Evolutionary conservation across 1,140 invertebrate species (phyloP), one percentile per base, ranked within the genome.

Genomic region (Eufriesea mexicana): DNA sequence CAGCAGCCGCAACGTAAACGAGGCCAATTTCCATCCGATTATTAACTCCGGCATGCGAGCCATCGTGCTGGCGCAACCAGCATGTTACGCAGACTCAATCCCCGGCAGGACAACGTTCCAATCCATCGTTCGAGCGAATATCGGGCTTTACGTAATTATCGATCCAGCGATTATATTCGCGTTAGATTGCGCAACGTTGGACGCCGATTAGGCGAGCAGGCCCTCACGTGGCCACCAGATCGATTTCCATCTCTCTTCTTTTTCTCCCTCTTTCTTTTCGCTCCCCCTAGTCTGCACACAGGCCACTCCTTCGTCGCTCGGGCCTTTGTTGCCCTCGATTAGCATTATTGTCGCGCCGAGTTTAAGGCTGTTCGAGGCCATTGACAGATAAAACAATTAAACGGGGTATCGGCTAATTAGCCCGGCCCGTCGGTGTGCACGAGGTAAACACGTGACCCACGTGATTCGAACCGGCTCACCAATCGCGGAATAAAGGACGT

Each of bases 101-200:
- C 45, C 57, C 28, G 23, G 18, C 45, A 45, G 14, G 25, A 16
- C 57, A 75, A 28, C 12, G 59, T 76, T 59, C 62, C 51, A 35
- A 76, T 82, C 47, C 45, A 20, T 47, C 49, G 35, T 64, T 5
- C 18, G 14, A 75, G 18, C 14, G 18, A 82, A 67, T 76, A 76
- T 75, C 25, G 28, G 20, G 49, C 42, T 82, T 82, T 82, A 82
- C 72, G 79, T 82, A 82, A 82, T 82, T 57, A 82, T 82, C 79
- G 72, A 76, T 82, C 51, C 14, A 28, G 14, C 42, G 28, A 66
- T 67, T 76, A 75, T 59, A 47, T 35, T 67, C 61, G 51, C 49
- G 59, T 82, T 82, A 76, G 71, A 76, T 82, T 82, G 62, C 79
- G 79, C 51, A 82, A 82, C 79, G 62, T 75, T 5, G 42, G 8